phyloP scores from a whole-genome alignment of 35 echinoderm and acorn worm species.

The Ophiothrix spiculata region DNA sequence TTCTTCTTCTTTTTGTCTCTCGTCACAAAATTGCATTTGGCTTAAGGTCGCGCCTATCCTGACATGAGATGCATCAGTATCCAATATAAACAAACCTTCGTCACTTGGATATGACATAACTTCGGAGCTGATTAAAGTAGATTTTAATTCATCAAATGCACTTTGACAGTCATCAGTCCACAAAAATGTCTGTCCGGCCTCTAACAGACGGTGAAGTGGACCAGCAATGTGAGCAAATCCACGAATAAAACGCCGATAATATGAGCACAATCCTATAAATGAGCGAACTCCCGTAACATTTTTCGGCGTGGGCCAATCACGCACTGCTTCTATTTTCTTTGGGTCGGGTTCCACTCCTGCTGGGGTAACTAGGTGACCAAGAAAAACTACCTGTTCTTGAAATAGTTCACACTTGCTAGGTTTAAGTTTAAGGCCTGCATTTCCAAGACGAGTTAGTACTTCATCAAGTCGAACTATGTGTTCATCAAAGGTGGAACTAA shows the following conservation, averaged over 20 bases:
- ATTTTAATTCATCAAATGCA: slow-evolving; percentile 45
- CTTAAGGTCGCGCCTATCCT: slow-evolving; percentile 52
- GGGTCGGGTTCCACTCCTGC: slow-evolving; percentile 32
- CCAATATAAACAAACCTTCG: slow-evolving; percentile 44
- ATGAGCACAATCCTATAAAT: slow-evolving; percentile 48
- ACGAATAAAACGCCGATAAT: slow-evolving; percentile 49
- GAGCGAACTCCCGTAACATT: slow-evolving; percentile 21
- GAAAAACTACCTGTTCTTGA: slow-evolving; percentile 17
- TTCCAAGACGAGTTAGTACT: slow-evolving; percentile 16
- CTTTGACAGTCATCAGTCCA: slow-evolving; percentile 34
- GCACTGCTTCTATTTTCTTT: slow-evolving; percentile 21
- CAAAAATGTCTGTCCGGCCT: slow-evolving; percentile 31
- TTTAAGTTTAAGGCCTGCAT: slow-evolving; percentile 35
- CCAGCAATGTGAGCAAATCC: slow-evolving; percentile 35
- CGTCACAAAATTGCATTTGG: slow-evolving; percentile 54
- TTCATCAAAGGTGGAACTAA: slow-evolving; percentile 13
- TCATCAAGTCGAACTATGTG: slow-evolving; percentile 19
- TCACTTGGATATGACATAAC: slow-evolving; percentile 41
- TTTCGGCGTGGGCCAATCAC: slow-evolving; percentile 22
- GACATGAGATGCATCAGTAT: slow-evolving; percentile 62
- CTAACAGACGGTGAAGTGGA: slow-evolving; percentile 34
- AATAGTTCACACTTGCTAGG: slow-evolving; percentile 44
- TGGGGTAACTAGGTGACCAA: slow-evolving; percentile 29
- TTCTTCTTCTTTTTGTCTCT: slow-evolving; percentile 3
- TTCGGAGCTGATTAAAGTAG: neutral